These are phyloP conservation scores for Eristalinus sepulchralis DNA, from an alignment of 2,888 invertebrate genomes.

Conservation along the genomic window DNA sequence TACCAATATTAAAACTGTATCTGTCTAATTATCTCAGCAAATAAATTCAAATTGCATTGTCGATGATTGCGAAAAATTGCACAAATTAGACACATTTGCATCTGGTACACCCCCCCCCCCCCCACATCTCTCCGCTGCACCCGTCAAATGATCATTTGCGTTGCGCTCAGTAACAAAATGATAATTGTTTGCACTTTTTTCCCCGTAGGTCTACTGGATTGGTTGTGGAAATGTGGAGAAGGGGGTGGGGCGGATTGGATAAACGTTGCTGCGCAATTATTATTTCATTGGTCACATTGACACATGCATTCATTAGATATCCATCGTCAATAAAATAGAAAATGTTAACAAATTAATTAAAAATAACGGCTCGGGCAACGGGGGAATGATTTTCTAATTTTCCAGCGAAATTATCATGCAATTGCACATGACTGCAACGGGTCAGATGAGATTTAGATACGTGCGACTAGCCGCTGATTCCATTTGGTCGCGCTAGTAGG, in stretches of 20 bases:
- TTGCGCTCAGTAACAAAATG: slow-evolving; percentile 36
- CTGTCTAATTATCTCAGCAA: slow-evolving; percentile 51
- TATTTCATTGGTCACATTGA: slow-evolving; percentile 52
- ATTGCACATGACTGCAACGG: slow-evolving; percentile 17
- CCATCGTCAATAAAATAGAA: slow-evolving; percentile 63
- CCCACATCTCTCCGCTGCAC: neutral
- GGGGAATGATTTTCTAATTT: slow-evolving; percentile 55
- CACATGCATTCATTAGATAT: slow-evolving; percentile 58
- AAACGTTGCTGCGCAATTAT: slow-evolving; percentile 40
- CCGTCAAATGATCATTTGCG: neutral
- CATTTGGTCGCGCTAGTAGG: no score
- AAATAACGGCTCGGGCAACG: slow-evolving; percentile 27
- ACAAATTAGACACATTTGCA: slow-evolving; percentile 54
- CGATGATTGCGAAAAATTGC: slow-evolving; percentile 61
- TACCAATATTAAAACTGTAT: slow-evolving; percentile 20
- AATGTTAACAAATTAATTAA: slow-evolving; percentile 68
- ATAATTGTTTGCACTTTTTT: slow-evolving; percentile 34
- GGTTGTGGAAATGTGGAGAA: neutral
- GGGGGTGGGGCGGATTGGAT: neutral
- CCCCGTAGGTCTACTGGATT: neutral
- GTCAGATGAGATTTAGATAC: slow-evolving; percentile 26
- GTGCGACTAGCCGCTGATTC: neutral
- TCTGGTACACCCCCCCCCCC: neutral
- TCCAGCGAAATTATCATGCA: slow-evolving; percentile 43
- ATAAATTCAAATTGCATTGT: slow-evolving; percentile 67